phyloP scores from a whole-genome alignment of 1,140 invertebrate species.

The Temnothorax nylanderi region DNA sequence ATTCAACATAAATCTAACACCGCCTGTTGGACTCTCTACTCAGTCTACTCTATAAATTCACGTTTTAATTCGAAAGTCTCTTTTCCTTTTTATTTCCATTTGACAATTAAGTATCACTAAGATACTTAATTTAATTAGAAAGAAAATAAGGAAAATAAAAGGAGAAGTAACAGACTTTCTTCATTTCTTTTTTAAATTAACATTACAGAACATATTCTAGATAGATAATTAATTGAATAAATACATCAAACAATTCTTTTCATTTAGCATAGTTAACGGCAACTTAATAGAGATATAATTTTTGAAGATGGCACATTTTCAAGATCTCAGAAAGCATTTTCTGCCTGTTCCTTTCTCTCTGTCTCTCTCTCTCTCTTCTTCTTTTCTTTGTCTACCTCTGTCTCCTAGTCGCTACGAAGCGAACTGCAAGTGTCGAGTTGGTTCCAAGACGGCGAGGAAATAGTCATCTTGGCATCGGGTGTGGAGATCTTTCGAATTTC shows the following conservation, averaged over 20 bases:
- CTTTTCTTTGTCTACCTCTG: conserved; percentile 64
- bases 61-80: background rate
- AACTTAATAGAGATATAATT: background rate
- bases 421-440: conserved; percentile 78
- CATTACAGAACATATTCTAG: background rate
- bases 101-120: background rate
- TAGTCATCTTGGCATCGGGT: conserved; percentile 87
- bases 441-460: conserved; percentile 81
- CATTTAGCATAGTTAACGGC: background rate
- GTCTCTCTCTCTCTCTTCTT: conserved; percentile 53
- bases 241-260: background rate
- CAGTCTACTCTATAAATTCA: background rate
- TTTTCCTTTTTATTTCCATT: background rate
- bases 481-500: conserved; percentile 87
- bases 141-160: background rate
- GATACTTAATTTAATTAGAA: background rate
- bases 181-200: background rate
- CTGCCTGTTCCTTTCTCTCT: conserved; percentile 11
- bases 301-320: background rate
- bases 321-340: conserved; percentile 8
- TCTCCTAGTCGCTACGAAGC: conserved; percentile 74
- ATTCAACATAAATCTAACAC: conserved; percentile 7
- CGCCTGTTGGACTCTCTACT: background rate
- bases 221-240: background rate
- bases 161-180: background rate